These are phyloP conservation scores for Eulithis prunata DNA, from an alignment of 2,888 invertebrate genomes.

Conservation along the genomic window DNA sequence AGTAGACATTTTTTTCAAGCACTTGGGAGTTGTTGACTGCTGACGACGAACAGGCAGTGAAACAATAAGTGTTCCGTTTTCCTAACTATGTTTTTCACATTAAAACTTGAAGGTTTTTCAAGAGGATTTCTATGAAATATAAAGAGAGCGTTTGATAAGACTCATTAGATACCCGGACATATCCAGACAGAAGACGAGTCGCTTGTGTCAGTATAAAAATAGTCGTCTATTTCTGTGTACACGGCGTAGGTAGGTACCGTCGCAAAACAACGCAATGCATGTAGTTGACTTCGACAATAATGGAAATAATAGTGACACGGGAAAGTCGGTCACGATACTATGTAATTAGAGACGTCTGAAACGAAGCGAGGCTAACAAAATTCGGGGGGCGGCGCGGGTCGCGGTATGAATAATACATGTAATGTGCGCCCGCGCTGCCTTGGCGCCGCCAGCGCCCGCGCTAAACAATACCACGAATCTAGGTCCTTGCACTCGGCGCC, in stretches of 20 bases:
- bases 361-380: slow-evolving; percentile 69
- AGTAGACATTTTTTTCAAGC: too few species aligned
- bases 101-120: slow-evolving; percentile 3
- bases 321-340: slow-evolving; percentile 73
- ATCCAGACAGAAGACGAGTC: slow-evolving; percentile 36
- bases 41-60: too few species aligned
- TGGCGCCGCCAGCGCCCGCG: slow-evolving; percentile 51
- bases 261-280: slow-evolving; percentile 42
- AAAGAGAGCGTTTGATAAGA: slow-evolving; percentile 14
- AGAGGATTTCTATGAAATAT: slow-evolving; percentile 19
- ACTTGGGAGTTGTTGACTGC: too few species aligned
- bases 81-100: not conserved
- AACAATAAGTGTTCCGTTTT: not conserved
- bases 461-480: slow-evolving; percentile 67
- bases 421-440: slow-evolving; percentile 38
- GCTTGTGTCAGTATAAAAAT: slow-evolving; percentile 41
- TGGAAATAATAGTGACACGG: slow-evolving; percentile 66
- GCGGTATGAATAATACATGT: slow-evolving; percentile 79
- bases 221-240: slow-evolving; percentile 45
- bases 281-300: slow-evolving; percentile 65
- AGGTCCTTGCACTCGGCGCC: slow-evolving; percentile 46
- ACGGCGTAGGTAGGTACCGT: slow-evolving; percentile 44
- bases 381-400: slow-evolving; percentile 77
- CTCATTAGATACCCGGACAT: slow-evolving; percentile 33
- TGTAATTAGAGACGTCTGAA: slow-evolving; percentile 73